Percentiles rank a stretch among this genome's conserved stretches.
Evolutionary conservation across 2,888 invertebrate species (phyloP).

Genomic region (Ochropleura plecta): DNA sequence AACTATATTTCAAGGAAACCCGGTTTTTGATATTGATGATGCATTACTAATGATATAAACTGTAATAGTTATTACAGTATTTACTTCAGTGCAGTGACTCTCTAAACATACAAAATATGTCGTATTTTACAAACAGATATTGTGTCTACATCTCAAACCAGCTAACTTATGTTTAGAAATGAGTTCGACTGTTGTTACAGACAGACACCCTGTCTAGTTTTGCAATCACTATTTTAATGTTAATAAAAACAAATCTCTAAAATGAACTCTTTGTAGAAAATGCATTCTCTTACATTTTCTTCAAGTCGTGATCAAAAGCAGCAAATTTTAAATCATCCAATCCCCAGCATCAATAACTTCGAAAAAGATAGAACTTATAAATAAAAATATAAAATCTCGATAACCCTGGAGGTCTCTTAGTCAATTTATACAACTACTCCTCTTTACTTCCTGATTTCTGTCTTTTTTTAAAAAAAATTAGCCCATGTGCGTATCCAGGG

Average conservation of each 20-base stretch:
- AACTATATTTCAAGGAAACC: neutral
- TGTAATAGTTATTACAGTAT: too few species aligned
- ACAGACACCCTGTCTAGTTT: neutral
- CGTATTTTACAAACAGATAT: too few species aligned
- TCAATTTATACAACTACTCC: slow-evolving; percentile 35
- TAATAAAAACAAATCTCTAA: neutral
- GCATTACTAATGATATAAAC: too few species aligned
- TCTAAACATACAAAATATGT: too few species aligned
- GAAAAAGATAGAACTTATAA: slow-evolving; percentile 12
- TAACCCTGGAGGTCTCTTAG: slow-evolving; percentile 12
- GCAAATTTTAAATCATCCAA: neutral
- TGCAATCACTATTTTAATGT: neutral
- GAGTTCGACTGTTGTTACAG: neutral
- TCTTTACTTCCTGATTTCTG: too few species aligned
- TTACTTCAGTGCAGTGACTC: too few species aligned
- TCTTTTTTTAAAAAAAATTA: too few species aligned
- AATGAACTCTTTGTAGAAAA: neutral
- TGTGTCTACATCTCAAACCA: too few species aligned
- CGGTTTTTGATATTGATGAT: neutral
- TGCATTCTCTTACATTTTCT: too few species aligned
- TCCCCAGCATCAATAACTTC: neutral
- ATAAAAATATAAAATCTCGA: slow-evolving; percentile 33
- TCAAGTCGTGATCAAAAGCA: slow-evolving; percentile 1
- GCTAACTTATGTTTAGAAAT: neutral
- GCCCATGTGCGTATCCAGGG: too few species aligned